A percentile compares a stretch with the other conserved stretches of the same genome.
Evolutionary conservation across 2,888 invertebrate species (phyloP).

Genomic region (Leucozona laternaria): DNA sequence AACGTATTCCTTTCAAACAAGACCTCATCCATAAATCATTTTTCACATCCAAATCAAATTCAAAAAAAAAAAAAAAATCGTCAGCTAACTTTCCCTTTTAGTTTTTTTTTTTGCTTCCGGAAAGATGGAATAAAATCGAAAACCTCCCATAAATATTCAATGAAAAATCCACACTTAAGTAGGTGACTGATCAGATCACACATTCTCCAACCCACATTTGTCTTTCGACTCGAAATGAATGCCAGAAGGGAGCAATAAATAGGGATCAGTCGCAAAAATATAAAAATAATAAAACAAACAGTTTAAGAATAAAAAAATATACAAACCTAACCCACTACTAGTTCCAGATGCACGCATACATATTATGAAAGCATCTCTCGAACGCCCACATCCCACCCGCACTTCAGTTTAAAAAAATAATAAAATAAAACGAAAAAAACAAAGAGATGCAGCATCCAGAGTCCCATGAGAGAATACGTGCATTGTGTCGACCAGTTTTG

Average conservation of each 20-base stretch:
- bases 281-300: background rate
- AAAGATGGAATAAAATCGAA: slow-evolving; percentile 55
- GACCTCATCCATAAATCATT: slow-evolving; percentile 11
- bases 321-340: slow-evolving; percentile 56
- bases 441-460: slow-evolving; percentile 39
- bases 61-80: background rate
- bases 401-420: slow-evolving; percentile 48
- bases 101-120: slow-evolving; percentile 50
- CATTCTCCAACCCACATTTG: slow-evolving; percentile 55
- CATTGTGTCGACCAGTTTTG: slow-evolving; percentile 36
- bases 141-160: slow-evolving; percentile 63
- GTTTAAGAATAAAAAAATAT: background rate
- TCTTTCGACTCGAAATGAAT: slow-evolving; percentile 19
- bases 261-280: slow-evolving; percentile 63
- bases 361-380: slow-evolving; percentile 39
- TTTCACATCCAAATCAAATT: slow-evolving; percentile 14
- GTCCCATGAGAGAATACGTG: slow-evolving; percentile 44
- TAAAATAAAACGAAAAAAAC: background rate
- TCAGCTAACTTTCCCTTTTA: slow-evolving; percentile 64
- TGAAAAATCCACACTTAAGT: slow-evolving; percentile 45
- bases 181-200: slow-evolving; percentile 60
- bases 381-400: slow-evolving; percentile 68
- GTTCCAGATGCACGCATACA: slow-evolving; percentile 59
- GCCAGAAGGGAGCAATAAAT: slow-evolving; percentile 63
- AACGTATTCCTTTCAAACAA: background rate